Conservation (phyloP, 2,888 invertebrate genomes). For the Acanthopleura granulata region DNA sequence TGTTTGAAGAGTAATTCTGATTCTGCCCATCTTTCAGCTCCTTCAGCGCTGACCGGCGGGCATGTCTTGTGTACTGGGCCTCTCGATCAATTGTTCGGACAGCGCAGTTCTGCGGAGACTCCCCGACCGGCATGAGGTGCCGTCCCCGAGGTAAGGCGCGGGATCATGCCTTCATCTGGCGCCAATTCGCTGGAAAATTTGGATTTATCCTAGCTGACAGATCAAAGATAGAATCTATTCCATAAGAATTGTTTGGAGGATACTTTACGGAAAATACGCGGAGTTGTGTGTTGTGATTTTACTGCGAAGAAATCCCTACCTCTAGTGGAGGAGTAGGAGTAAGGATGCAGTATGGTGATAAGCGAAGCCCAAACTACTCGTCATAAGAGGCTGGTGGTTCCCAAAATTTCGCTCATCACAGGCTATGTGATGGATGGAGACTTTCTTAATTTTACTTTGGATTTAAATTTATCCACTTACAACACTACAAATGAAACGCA, state of each 20-base stretch:
- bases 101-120: not conserved
- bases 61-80: not conserved
- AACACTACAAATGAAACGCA: not conserved
- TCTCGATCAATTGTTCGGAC: conserved; percentile 1
- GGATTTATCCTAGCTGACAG: not conserved
- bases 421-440: conserved; percentile 1
- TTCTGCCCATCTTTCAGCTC: not conserved
- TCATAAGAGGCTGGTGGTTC: not conserved
- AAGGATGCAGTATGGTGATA: conserved; percentile 1
- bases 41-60: not conserved
- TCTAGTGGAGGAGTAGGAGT: not conserved
- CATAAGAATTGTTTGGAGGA: not conserved
- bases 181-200: not conserved
- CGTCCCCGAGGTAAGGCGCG: not conserved
- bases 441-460: not conserved
- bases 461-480: conserved; percentile 10
- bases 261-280: no score
- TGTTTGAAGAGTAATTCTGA: not conserved
- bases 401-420: not conserved
- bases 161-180: not conserved
- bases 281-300: no score
- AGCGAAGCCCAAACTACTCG: not conserved
- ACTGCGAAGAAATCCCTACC: not conserved
- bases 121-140: not conserved
- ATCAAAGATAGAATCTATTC: not conserved